Conservation (phyloP, 2,113 vertebrate genomes). For the Hydrolagus affinis region DNA sequence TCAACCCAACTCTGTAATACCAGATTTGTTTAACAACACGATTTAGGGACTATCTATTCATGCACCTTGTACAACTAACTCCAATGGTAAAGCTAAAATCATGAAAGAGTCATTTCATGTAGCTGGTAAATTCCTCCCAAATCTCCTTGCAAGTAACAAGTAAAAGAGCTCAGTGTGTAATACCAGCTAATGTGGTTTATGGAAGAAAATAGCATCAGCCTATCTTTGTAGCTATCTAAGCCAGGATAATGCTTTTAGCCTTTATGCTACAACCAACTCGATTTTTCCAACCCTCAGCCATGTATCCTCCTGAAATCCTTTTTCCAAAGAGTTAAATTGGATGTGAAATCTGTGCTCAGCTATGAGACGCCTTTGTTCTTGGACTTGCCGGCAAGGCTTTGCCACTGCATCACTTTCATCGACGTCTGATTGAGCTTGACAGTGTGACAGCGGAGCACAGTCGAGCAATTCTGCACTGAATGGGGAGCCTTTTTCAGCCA, state of each 20-base stretch:
- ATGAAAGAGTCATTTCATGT: slow-evolving; percentile 98
- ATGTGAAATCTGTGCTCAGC: slow-evolving; percentile 97
- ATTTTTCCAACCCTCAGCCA: slow-evolving; percentile 78
- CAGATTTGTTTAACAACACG: slow-evolving; percentile 95
- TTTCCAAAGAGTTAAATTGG: slow-evolving; percentile 97
- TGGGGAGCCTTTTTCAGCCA: slow-evolving; percentile 87
- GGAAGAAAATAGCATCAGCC: slow-evolving; percentile 82
- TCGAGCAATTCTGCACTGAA: slow-evolving; percentile 84
- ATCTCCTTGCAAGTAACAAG: slow-evolving; percentile 93
- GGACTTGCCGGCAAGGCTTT: slow-evolving; percentile 66
- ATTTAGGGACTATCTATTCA: slow-evolving; percentile 88
- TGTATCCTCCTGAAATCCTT: slow-evolving; percentile 76
- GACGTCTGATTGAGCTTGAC: slow-evolving; percentile 97
- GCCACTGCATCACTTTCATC: slow-evolving; percentile 75
- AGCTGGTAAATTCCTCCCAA: slow-evolving; percentile 97
- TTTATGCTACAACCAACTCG: slow-evolving; percentile 75
- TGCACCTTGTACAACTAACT: slow-evolving; percentile 77
- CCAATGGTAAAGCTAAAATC: slow-evolving; percentile 98
- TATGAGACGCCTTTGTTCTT: slow-evolving; percentile 86
- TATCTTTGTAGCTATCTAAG: slow-evolving; percentile 83
- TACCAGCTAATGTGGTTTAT: slow-evolving; percentile 94
- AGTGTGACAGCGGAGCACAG: slow-evolving; percentile 89
- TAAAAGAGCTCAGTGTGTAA: slow-evolving; percentile 87
- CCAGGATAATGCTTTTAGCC: slow-evolving; percentile 81
- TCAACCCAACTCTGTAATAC: slow-evolving; percentile 91